Percentiles rank a stretch among this genome's conserved stretches.
Conservation (phyloP, 2,797 vertebrate species). For the Crocodylus rhombifer region DNA sequence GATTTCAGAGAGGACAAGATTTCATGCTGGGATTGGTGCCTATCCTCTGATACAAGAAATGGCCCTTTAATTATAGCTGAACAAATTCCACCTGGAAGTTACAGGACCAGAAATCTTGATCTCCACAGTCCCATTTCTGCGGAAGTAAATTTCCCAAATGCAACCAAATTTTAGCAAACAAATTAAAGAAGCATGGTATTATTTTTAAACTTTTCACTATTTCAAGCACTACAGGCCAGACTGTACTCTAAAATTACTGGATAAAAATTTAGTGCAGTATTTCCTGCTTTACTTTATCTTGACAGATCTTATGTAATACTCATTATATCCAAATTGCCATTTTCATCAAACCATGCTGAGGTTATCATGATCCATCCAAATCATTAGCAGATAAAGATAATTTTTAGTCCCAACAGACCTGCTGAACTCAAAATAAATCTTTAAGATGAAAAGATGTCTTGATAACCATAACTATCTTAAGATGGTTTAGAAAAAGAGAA, state of each 20-base stretch:
- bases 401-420: slow-evolving; percentile 35
- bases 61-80: background rate
- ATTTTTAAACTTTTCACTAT: background rate
- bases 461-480: slow-evolving; percentile 46
- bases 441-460: slow-evolving; percentile 55
- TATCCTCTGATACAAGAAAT: background rate
- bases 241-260: background rate
- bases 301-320: slow-evolving; percentile 36
- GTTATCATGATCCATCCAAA: slow-evolving; percentile 14
- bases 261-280: slow-evolving; percentile 33
- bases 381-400: slow-evolving; percentile 49
- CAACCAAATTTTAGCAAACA: background rate
- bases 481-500: slow-evolving; percentile 23
- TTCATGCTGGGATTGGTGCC: background rate
- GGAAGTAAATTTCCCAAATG: background rate
- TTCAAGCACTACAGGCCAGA: background rate
- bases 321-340: background rate
- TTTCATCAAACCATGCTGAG: slow-evolving; percentile 40
- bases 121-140: background rate
- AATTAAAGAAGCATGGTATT: background rate
- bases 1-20: background rate
- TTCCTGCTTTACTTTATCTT: slow-evolving; percentile 41
- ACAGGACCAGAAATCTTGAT: background rate
- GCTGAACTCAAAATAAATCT: slow-evolving; percentile 60
- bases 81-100: background rate